A percentile compares a stretch with the other conserved stretches of the same genome.
These are phyloP conservation scores for Euphydryas editha DNA, from an alignment of 2,888 invertebrate genomes.

Conservation along the genomic window DNA sequence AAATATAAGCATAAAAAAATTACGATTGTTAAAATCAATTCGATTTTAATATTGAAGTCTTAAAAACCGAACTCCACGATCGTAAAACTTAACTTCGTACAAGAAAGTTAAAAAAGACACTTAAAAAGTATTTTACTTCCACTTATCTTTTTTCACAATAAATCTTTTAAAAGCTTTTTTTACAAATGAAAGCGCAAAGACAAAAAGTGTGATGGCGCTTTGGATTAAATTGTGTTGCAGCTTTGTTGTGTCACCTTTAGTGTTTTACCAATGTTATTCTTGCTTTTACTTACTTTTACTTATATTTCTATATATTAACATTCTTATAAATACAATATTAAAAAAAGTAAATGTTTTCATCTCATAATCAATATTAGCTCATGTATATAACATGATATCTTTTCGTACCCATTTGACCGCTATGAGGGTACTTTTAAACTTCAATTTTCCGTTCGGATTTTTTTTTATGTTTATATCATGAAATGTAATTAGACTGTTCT, in stretches of 20 bases:
- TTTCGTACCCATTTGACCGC: not conserved
- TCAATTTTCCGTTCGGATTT: not conserved
- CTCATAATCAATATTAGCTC: too few relatives aligned
- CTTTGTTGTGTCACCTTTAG: not conserved
- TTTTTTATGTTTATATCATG: not conserved
- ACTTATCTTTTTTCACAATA: not conserved
- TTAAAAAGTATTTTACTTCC: not conserved
- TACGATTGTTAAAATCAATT: too few relatives aligned
- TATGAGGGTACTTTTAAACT: not conserved
- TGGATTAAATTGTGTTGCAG: not conserved
- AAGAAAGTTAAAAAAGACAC: not conserved
- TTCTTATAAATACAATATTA: too few relatives aligned
- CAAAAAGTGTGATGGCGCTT: not conserved
- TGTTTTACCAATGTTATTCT: not conserved
- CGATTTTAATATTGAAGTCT: not conserved
- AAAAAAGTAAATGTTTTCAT: too few relatives aligned
- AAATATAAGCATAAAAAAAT: too few relatives aligned
- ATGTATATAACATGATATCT: too few relatives aligned
- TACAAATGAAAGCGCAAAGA: not conserved
- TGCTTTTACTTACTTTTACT: too few relatives aligned
- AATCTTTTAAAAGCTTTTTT: slow-evolving; percentile 3
- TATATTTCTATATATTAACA: too few relatives aligned
- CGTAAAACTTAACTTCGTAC: not conserved
- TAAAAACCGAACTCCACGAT: not conserved
- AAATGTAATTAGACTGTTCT: too few relatives aligned